Evolutionary conservation across 2,888 invertebrate genomes (phyloP).

Genomic region (Netelia melanura): DNA sequence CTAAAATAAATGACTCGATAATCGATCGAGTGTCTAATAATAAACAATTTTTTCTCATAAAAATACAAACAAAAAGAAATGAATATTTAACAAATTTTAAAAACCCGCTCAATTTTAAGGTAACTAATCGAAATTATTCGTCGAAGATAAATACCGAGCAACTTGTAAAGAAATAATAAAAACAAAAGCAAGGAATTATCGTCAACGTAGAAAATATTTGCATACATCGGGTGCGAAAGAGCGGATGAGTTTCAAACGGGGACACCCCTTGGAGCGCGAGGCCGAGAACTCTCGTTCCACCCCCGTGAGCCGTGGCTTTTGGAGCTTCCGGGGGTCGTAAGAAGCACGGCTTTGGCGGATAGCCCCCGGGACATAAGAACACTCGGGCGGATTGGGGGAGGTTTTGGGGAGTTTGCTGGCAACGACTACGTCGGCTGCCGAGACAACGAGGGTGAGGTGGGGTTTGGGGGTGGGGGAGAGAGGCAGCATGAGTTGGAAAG

Average conservation of each 20-base stretch:
- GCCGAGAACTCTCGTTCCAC: constrained; percentile 61
- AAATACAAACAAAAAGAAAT: no score
- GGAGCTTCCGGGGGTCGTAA: constrained; percentile 74
- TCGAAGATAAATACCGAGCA: no score
- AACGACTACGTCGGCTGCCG: constrained; percentile 70
- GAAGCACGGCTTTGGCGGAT: constrained; percentile 77
- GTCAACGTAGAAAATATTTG: not conserved
- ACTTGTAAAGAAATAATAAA: not conserved
- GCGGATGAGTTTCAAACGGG: constrained; percentile 56
- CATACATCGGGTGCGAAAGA: not conserved
- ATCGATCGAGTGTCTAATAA: no score
- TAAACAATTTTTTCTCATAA: no score
- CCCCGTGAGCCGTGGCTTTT: constrained; percentile 68
- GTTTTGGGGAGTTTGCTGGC: constrained; percentile 69
- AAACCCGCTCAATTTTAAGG: no score
- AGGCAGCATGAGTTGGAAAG: not conserved
- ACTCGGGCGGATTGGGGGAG: constrained; percentile 74
- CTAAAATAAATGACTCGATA: no score
- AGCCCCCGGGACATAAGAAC: constrained; percentile 83
- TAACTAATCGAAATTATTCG: no score
- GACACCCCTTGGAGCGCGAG: constrained; percentile 55
- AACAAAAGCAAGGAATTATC: not conserved
- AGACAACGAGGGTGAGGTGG: constrained; percentile 65
- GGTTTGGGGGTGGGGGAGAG: constrained; percentile 54
- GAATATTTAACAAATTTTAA: no score